Base-by-base conservation (phyloP, 2,888 invertebrate genomes). In the Idaea dimidiata region DNA sequence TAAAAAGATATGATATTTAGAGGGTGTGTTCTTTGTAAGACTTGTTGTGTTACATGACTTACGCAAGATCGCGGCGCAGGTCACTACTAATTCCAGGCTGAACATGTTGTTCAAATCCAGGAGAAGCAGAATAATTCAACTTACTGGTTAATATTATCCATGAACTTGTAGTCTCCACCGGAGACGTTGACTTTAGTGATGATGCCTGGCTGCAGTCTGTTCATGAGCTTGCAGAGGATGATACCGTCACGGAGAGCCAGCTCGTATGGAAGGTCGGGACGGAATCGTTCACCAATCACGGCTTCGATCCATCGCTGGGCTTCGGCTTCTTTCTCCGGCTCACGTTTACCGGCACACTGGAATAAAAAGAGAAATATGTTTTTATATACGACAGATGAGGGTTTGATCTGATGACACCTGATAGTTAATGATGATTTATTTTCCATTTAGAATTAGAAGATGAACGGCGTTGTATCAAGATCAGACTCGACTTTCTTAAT, bases 141-240 rank as follows among this genome's bases (percentile, higher is more conserved):
- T 94, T 84, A 99, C 96, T 97, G 96, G 88, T 95, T 96, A 66
- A 98, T 96, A 83, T 99, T 99, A 82, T 99, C 98, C 98, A 99
- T 98, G 94, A 97, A 96, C 83, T 98, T 98, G 93, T 99, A 99
- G 79, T 98, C 98, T 5, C 97, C 97, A 7, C 97, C 96, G 0
- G 95, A 94, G 31, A 95, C 93, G 88, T 98, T 97, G 80, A 98
- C 95, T 86, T 96, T 97, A 70, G 95, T 93, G 77, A 98, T 95
- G 78, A 96, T 94, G 60, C 98, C 98, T 0, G 98, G 98, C 77
- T 95, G 93, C 16, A 99, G 93, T 72, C 96, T 95, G 92, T 98
- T 98, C 95, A 98, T 98, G 72, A 98, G 90, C 80, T 96, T 96
- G 93, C 98, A 98, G 0, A 98, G 93, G 59, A 97, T 93, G 73